Evolutionary conservation across 2,113 vertebrate genomes (phyloP).

Genomic region (Nematolebias whitei): DNA sequence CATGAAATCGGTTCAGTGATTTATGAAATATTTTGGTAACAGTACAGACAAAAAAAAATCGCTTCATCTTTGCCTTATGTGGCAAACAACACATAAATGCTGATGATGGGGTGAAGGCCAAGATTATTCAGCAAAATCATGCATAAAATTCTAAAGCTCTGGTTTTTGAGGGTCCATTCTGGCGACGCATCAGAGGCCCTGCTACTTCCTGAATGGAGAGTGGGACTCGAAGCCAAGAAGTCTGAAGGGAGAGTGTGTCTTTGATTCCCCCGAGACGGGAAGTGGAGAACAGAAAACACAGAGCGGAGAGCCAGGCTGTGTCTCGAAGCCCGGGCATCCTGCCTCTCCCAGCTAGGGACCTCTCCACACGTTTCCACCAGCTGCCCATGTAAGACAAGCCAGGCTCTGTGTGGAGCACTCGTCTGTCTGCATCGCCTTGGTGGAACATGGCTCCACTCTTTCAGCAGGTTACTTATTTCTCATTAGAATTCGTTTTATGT

Average conservation of each 20-base stretch:
- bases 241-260: slow-evolving; percentile 64
- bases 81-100: background rate
- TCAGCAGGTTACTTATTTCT: slow-evolving; percentile 59
- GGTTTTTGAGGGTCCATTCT: slow-evolving; percentile 45
- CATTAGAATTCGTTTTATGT: slow-evolving; percentile 37
- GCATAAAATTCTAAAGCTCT: slow-evolving; percentile 34
- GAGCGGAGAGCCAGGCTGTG: slow-evolving; percentile 53
- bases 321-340: slow-evolving; percentile 71
- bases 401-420: slow-evolving; percentile 62
- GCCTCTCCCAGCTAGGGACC: slow-evolving; percentile 68
- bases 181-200: slow-evolving; percentile 68
- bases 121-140: slow-evolving; percentile 27
- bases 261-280: slow-evolving; percentile 67
- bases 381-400: slow-evolving; percentile 76
- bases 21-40: too few relatives aligned
- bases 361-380: slow-evolving; percentile 76
- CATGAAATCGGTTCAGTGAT: too few relatives aligned
- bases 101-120: slow-evolving; percentile 12
- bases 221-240: slow-evolving; percentile 61
- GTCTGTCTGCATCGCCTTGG: slow-evolving; percentile 25
- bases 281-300: slow-evolving; percentile 60
- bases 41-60: too few relatives aligned
- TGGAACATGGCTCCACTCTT: slow-evolving; percentile 49
- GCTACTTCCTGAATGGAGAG: slow-evolving; percentile 70
- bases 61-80: too few relatives aligned